Evolutionary conservation across 1,140 invertebrate species (phyloP), one percentile per base, ranked within the genome.

Genomic region (Olivierus martensii): DNA sequence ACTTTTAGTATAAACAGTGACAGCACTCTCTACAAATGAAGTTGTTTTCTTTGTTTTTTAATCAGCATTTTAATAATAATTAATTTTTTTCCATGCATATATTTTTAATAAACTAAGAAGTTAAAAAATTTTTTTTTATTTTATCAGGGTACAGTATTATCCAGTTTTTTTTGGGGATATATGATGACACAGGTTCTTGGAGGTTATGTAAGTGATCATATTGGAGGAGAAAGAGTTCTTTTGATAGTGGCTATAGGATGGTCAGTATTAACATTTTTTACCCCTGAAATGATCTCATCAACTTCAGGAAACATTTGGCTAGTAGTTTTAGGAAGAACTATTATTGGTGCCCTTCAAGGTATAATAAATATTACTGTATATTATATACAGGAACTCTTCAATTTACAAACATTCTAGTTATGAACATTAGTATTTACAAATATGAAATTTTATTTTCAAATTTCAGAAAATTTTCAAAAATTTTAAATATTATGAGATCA

Each of bases 111-210:
- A 12, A 17, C 17, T 39, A 39, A 39, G 17, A 39, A 12, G 17
- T 1, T 43, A 7, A 43, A 43, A 43, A 43, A 43, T 3, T 17
- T 7, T 43, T 18, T 22, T 43, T 22, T 43, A 22, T 17, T 39
- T 12, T 39, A 12, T 12, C 57, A 75, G 73, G 74, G 82, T 3
- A 77, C 77, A 2, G 77, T 84, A 43, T 62, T 84, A 10, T 82
- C 81, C 5, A 79, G 78, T 28, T 84, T 84, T 62, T 84, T 84
- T 62, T 84, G 82, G 80, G 82, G 82, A 46, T 84, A 84, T 58
- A 80, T 78, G 0, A 63, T 82, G 44, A 84, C 82, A 0, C 82
- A 84, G 66, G 75, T 75, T 35, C 60, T 80, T 45, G 80, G 79
- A 44, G 81, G 81, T 12, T 79, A 81, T 60, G 66, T 81, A 11